These are phyloP conservation scores for Pristionchus entomophagus DNA, from an alignment of 2,888 invertebrate species.

Conservation along the genomic window DNA sequence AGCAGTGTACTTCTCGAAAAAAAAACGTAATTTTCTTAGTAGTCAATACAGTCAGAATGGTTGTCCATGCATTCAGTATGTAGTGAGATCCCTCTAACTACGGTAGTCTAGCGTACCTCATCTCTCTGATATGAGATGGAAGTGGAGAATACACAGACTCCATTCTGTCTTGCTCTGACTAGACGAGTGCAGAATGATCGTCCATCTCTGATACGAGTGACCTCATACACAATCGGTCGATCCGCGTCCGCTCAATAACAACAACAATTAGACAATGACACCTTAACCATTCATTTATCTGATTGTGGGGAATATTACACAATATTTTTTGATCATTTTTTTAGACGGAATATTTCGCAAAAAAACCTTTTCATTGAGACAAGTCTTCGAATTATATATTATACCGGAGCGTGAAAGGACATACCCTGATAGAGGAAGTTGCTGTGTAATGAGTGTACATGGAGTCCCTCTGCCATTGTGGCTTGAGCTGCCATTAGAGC, in stretches of 20 bases:
- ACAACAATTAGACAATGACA: not conserved
- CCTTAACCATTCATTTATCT: not conserved
- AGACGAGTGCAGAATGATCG: constrained; percentile 76
- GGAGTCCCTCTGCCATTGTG: constrained; percentile 74
- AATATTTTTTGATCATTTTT: too few species aligned
- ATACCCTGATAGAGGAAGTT: constrained; percentile 77
- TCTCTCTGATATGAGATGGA: constrained; percentile 66
- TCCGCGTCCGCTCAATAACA: constrained; percentile 55
- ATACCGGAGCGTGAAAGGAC: not conserved
- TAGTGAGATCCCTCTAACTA: not conserved
- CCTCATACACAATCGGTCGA: constrained; percentile 76
- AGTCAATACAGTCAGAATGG: not conserved
- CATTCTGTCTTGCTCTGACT: constrained; percentile 77
- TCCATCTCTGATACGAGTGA: constrained; percentile 77
- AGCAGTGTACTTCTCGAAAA: too few species aligned
- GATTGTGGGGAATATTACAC: too few species aligned
- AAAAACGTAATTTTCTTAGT: not conserved
- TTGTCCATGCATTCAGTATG: not conserved
- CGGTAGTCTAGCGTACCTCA: constrained; percentile 25
- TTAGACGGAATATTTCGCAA: too few species aligned
- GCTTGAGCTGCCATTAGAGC: constrained; percentile 76
- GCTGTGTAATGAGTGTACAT: constrained; percentile 77
- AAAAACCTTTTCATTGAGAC: too few species aligned
- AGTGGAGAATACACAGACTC: constrained; percentile 75
- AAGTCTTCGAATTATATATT: not conserved